Conservation (phyloP, 1,140 invertebrate species). For the Trichonephila inaurata region DNA sequence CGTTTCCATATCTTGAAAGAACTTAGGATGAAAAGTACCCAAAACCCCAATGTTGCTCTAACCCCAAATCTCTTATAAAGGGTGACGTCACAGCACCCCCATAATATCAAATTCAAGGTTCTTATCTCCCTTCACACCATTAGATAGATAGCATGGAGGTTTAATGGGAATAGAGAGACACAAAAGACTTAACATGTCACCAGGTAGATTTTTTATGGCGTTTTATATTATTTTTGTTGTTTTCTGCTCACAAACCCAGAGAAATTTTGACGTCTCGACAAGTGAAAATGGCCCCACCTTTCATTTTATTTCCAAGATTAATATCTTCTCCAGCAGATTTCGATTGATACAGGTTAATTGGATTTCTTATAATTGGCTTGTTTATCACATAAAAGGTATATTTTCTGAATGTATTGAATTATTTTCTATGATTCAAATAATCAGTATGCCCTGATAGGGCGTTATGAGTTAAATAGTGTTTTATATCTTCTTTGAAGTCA, state of each 20-base stretch:
- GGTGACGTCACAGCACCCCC: conserved; percentile 59
- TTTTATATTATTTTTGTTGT: not conserved
- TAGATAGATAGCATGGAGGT: conserved; percentile 51
- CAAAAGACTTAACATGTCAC: conserved; percentile 40
- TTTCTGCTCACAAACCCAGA: not conserved
- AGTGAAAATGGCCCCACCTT: not conserved
- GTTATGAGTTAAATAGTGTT: too few species aligned
- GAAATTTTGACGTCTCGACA: not conserved
- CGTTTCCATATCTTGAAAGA: not conserved
- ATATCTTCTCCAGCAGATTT: not conserved
- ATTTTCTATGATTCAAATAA: too few species aligned
- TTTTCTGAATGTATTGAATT: too few species aligned
- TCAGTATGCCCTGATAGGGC: too few species aligned
- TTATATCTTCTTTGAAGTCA: too few species aligned
- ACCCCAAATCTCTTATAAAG: conserved; percentile 63
- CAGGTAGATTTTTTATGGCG: not conserved
- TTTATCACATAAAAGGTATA: not conserved
- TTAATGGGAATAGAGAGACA: conserved; percentile 37
- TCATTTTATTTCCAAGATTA: not conserved
- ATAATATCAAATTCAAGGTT: conserved; percentile 72
- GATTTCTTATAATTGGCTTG: not conserved
- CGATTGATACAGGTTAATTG: not conserved
- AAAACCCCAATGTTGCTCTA: not conserved
- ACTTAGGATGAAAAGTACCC: not conserved
- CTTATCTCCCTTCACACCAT: conserved; percentile 62